Evolutionary conservation across 2,797 vertebrate species (phyloP).

Genomic region (Vireo griseus): DNA sequence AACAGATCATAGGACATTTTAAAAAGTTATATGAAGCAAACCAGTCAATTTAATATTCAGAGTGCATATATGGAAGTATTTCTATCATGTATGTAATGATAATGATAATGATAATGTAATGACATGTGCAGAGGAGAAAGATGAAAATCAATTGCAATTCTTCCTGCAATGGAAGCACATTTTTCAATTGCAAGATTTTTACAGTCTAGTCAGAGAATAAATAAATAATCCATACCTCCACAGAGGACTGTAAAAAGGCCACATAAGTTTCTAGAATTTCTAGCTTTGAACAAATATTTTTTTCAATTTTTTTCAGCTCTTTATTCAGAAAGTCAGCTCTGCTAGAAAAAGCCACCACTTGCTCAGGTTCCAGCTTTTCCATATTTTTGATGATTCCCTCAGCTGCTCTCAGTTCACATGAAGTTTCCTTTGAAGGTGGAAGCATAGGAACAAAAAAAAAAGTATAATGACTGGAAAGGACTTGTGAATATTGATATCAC

Average conservation of each 20-base stretch:
- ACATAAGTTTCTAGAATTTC: conserved; percentile 75
- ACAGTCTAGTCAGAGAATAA: not conserved
- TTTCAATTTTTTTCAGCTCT: conserved; percentile 76
- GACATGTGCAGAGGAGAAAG: not conserved
- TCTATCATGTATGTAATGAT: not conserved
- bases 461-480: not conserved
- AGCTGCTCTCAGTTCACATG: conserved; percentile 70
- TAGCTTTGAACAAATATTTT: conserved; percentile 69
- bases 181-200: not conserved
- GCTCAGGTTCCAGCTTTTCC: conserved; percentile 64
- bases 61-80: not conserved
- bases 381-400: conserved; percentile 74
- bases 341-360: conserved; percentile 65
- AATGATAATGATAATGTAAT: not conserved
- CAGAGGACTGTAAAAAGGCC: conserved; percentile 75
- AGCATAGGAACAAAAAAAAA: not conserved
- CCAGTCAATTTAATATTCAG: not conserved
- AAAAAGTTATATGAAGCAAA: not conserved
- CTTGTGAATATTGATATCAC: not conserved
- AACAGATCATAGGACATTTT: not conserved
- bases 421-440: conserved; percentile 67
- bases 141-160: not conserved
- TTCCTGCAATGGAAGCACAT: not conserved
- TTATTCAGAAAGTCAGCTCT: conserved; percentile 65
- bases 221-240: conserved; percentile 75